Percentiles rank a stretch among this genome's conserved stretches.
Conservation (phyloP, 2,797 vertebrate species). For the Hoplostethus atlanticus region DNA sequence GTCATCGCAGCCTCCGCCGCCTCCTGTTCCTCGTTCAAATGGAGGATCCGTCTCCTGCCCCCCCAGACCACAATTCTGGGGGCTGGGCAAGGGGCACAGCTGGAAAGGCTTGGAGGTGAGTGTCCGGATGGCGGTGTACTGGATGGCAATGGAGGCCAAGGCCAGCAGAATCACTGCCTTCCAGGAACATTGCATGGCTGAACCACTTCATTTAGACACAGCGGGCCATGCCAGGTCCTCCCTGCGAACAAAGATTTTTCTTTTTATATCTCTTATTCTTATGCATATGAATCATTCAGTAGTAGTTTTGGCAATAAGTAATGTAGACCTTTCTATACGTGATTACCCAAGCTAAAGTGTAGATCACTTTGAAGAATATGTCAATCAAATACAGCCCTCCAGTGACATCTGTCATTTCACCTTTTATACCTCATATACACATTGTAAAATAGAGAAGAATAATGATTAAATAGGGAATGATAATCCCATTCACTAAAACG, state of each 20-base stretch:
- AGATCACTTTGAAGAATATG: neutral
- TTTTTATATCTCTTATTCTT: neutral
- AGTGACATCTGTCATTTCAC: neutral
- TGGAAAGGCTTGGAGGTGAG: slow-evolving; percentile 95
- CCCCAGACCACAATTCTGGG: slow-evolving; percentile 87
- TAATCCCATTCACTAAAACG: neutral
- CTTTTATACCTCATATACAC: neutral
- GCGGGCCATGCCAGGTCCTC: slow-evolving; percentile 75
- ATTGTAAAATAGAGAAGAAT: neutral
- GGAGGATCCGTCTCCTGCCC: slow-evolving; percentile 87
- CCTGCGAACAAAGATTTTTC: slow-evolving; percentile 64
- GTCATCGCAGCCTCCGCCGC: slow-evolving; percentile 87
- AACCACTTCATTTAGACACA: slow-evolving; percentile 90
- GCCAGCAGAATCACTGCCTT: slow-evolving; percentile 97
- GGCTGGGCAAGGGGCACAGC: slow-evolving; percentile 89
- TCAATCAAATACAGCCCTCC: neutral
- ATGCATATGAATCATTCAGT: neutral
- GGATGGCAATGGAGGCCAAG: slow-evolving; percentile 95
- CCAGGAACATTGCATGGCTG: slow-evolving; percentile 99
- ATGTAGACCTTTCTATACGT: neutral
- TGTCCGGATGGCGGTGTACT: slow-evolving; percentile 96
- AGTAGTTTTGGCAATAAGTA: too few species aligned
- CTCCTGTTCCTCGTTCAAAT: slow-evolving; percentile 78
- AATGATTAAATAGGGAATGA: neutral
- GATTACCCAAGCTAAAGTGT: neutral